Evolutionary conservation across 2,797 vertebrate species (phyloP).

Genomic region (Triplophysa bombifrons): DNA sequence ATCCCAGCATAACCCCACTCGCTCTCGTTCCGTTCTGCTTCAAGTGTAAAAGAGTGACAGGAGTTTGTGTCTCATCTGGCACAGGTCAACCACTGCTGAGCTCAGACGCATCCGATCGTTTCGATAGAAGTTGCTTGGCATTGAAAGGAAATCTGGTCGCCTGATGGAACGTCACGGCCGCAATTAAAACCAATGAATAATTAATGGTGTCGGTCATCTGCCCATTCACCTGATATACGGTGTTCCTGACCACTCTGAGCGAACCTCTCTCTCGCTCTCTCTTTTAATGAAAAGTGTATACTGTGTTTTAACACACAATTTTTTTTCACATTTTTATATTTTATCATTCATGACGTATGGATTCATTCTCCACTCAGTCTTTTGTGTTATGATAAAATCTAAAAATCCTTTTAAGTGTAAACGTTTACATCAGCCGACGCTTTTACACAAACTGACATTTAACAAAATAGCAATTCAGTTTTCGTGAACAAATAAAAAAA

Average conservation of each 20-base stretch:
- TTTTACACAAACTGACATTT: too few relatives aligned
- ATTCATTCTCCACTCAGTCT: constrained; percentile 1
- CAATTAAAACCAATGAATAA: constrained; percentile 56
- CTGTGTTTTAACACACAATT: constrained; percentile 11
- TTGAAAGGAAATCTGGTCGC: constrained; percentile 33
- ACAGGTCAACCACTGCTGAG: constrained; percentile 36
- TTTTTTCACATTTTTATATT: constrained; percentile 15
- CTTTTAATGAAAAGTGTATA: background rate
- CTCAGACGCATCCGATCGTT: constrained; percentile 17
- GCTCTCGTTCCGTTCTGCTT: constrained; percentile 1
- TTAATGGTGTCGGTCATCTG: constrained; percentile 51
- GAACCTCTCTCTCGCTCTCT: constrained; percentile 3
- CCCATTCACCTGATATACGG: constrained; percentile 48
- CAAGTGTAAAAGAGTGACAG: constrained; percentile 32
- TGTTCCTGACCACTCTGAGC: constrained; percentile 42
- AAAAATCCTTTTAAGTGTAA: too few relatives aligned
- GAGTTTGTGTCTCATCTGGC: constrained; percentile 13
- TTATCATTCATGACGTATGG: background rate
- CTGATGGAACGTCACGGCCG: background rate
- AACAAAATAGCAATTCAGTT: too few relatives aligned
- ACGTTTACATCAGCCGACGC: too few relatives aligned
- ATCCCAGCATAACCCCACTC: constrained; percentile 67
- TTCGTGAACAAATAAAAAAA: background rate
- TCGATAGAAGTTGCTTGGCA: constrained; percentile 48
- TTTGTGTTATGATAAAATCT: too few relatives aligned